Base-by-base conservation (phyloP, 2,113 vertebrate genomes). In the Seriola dumerili region DNA sequence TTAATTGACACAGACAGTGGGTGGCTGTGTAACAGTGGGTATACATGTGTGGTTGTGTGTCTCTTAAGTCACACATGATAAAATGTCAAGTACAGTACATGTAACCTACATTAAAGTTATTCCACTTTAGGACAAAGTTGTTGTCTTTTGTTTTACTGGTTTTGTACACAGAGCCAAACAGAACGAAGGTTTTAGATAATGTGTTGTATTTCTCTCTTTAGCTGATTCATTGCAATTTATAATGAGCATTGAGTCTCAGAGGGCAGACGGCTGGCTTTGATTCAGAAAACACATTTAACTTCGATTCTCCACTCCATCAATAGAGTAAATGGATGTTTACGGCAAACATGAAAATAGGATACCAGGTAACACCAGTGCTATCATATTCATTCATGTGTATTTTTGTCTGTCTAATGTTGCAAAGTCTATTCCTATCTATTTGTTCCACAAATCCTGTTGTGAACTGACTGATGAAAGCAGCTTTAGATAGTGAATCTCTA, bases 211-310 rank as follows among this genome's bases (percentile, higher is more conserved):
- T 72, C 58, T 29, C 16, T 80, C 76, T 66, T 65, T 25, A 76
- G 78, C 40, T 66, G 59, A 74, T 76, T 74, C 16, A 80, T 9
- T 58, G 52, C 3, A 21, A 9, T 81, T 29, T 58, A 71, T 63
- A 76, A 80, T 23, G 57, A 58, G 46, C 8, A 12, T 34, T 63
- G 52, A 4, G 40, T 46, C 50, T 65, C 34, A 38, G 44, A 29
- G 7, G 76, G 19, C 23, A 25, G 67, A 48, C 7, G 9, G 23
- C 62, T 86, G 83, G 87, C 89, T 52, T 67, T 69, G 77, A 59
- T 55, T 85, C 55, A 82, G 58, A 61, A 55, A 66, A 67, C 63
- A 71, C 50, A 89, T 84, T 89, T 19, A 8, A 57, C 61, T 72
- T 78, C 9, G 8, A 77, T 52, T 34, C 72, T 82, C 36, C 10